phyloP scores from a whole-genome alignment of 2,113 vertebrate species.

The Melanocharis versteri region DNA sequence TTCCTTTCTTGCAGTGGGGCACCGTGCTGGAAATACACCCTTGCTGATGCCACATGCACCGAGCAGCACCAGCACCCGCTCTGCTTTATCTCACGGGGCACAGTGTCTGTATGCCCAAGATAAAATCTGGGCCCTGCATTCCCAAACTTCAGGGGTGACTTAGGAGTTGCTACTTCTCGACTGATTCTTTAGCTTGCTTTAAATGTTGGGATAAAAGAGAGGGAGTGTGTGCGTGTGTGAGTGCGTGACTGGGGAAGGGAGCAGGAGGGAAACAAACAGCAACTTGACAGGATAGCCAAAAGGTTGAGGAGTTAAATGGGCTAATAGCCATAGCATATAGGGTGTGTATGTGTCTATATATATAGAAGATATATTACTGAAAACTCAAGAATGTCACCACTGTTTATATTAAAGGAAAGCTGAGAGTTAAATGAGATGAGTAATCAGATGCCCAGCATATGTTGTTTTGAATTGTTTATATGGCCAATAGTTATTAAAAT shows the following conservation, averaged over 20 bases:
- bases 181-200: neutral
- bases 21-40: neutral
- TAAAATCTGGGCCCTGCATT: neutral
- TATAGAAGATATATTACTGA: slow-evolving; percentile 18
- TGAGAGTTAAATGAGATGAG: slow-evolving; percentile 76
- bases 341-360: neutral
- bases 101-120: neutral
- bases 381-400: slow-evolving; percentile 43
- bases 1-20: neutral
- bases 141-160: neutral
- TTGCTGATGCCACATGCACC: rapidly evolving
- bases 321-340: neutral
- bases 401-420: slow-evolving; percentile 71
- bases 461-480: slow-evolving; percentile 77
- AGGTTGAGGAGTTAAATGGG: neutral
- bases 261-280: neutral
- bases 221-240: neutral
- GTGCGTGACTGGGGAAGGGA: neutral
- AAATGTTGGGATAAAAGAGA: neutral
- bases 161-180: neutral
- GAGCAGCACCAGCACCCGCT: neutral
- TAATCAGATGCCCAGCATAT: slow-evolving; percentile 76
- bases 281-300: neutral
- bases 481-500: slow-evolving; percentile 76
- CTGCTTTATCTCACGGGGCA: neutral